A percentile compares a stretch with the other conserved stretches of the same genome.
Evolutionary conservation across 2,797 vertebrate genomes (phyloP).

Genomic region (Morelia viridis): DNA sequence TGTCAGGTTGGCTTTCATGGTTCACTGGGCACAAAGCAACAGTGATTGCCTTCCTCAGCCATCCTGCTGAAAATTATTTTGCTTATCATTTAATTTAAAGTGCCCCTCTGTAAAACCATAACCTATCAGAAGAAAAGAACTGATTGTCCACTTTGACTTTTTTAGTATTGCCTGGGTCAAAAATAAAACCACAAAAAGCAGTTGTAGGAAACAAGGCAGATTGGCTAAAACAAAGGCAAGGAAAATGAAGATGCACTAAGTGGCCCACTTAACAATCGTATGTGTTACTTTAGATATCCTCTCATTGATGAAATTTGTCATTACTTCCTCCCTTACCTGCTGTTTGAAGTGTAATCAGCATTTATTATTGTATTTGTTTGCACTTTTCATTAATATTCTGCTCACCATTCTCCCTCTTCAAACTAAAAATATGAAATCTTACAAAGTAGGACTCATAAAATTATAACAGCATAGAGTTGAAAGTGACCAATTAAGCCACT

Average conservation of each 20-base stretch:
- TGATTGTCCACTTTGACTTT: slow-evolving; percentile 68
- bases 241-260: slow-evolving; percentile 38
- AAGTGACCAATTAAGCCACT: background rate
- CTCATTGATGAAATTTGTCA: slow-evolving; percentile 13
- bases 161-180: slow-evolving; percentile 48
- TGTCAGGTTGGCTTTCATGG: slow-evolving; percentile 68
- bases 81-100: slow-evolving; percentile 73
- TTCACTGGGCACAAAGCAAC: slow-evolving; percentile 71
- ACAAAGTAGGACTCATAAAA: background rate
- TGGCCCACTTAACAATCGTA: background rate
- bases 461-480: background rate
- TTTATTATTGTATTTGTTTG: background rate
- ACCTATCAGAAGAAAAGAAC: slow-evolving; percentile 65
- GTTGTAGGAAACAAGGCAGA: slow-evolving; percentile 37
- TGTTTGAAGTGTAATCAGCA: background rate
- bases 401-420: background rate
- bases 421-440: background rate
- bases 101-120: slow-evolving; percentile 69
- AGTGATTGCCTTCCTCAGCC: slow-evolving; percentile 73
- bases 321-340: background rate
- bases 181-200: slow-evolving; percentile 45
- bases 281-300: background rate
- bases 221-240: background rate
- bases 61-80: slow-evolving; percentile 71
- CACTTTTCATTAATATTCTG: background rate